A percentile compares a stretch with the other conserved stretches of the same genome.
phyloP scores from a whole-genome alignment of 2,888 invertebrate species.

The Plebejus argus region DNA sequence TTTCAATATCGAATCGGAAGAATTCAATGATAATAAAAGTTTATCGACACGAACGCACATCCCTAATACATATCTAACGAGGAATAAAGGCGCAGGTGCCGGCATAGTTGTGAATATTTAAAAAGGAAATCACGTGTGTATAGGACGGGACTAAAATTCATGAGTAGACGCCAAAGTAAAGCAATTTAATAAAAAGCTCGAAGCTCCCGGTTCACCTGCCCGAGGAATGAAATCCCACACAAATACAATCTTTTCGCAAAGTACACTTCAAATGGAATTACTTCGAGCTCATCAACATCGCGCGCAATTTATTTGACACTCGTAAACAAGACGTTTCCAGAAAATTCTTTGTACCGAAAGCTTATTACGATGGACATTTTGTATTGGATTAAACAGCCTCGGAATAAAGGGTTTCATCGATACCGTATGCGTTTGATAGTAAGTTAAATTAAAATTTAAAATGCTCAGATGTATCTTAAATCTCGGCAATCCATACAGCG shows the following conservation, averaged over 20 bases:
- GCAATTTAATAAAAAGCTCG: conserved; percentile 64
- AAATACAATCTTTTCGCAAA: conserved; percentile 9
- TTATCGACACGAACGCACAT: conserved; percentile 25
- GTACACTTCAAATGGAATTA: conserved; percentile 16
- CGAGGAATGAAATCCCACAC: conserved; percentile 27
- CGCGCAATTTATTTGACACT: conserved; percentile 9
- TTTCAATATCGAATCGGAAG: conserved; percentile 2
- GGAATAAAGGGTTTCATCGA: background rate
- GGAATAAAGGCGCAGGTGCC: conserved; percentile 43
- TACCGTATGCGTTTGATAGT: background rate
- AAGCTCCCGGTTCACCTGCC: conserved; percentile 41
- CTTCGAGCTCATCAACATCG: conserved; percentile 4
- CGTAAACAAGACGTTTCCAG: background rate
- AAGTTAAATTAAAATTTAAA: background rate
- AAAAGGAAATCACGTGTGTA: conserved; percentile 42
- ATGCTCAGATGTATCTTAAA: background rate
- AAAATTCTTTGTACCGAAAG: background rate
- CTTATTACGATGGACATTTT: background rate
- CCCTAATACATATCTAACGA: conserved; percentile 30
- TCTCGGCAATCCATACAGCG: background rate
- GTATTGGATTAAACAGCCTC: background rate
- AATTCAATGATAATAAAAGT: conserved; percentile 25
- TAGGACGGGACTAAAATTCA: conserved; percentile 43
- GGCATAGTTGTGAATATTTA: conserved; percentile 45
- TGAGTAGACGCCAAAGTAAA: conserved; percentile 42